Evolutionary conservation across 2,113 vertebrate genomes (phyloP), one percentile per base, ranked within the genome.

Genomic region (Lasiurus cinereus): DNA sequence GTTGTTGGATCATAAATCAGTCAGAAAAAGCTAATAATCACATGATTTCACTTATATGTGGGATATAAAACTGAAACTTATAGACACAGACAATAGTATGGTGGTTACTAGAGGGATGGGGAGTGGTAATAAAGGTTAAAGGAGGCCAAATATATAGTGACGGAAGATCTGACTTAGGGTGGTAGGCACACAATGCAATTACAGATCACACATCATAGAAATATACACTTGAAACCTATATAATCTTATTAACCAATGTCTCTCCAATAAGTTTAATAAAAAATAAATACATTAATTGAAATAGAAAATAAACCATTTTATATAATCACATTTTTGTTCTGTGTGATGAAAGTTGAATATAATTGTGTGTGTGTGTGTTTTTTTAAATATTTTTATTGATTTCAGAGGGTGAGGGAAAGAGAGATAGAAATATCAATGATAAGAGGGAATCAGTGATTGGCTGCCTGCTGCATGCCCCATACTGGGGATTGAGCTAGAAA

Each of bases 241-340:
- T 48, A 8, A 76, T 76, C 16, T 31, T 76, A 19, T 76, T 76
- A 76, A 31, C 27, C 15, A 76, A 50, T 76, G 73, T 76, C 29
- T 18, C 27, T 29, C 9, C 73, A 48, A 70, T 70, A 76, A 50
- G 48, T 50, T 50, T 31, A 76, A 31, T 50, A 74, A 74, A 93
- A 93, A 93, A 74, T 92, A 93, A 93, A 85, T 80, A 94, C 90
- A 29, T 67, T 22, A 72, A 87, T 84, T 16, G 88, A n/a, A 50
- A 93, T 89, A 97, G 83, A 95, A 98, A 97, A 88, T 18, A 95
- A 94, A 98, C 97, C 97, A 97, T 98, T 98, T 98, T 97, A 98
- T 99, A 98, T 99, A 97, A 99, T 98, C 98, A 99, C 99, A 98
- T 99, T 99, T 99, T 98, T 99, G 99, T 98, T 99, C 99, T 98